Evolutionary conservation across 2,888 invertebrate species (phyloP).

Genomic region (Synergus japonicus): DNA sequence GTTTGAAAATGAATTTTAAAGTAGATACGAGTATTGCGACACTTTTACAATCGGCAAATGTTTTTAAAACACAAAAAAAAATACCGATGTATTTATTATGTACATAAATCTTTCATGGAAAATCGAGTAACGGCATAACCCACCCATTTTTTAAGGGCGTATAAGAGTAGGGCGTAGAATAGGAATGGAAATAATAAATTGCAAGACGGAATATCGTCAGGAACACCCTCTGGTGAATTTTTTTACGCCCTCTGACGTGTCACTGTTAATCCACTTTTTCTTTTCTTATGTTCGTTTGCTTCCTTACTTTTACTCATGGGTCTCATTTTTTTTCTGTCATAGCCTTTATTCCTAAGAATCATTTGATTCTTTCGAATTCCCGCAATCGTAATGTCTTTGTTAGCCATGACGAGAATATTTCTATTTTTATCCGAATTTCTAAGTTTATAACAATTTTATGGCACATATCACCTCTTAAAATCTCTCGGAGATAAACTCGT

Average conservation of each 20-base stretch:
- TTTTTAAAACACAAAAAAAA: neutral
- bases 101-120: neutral
- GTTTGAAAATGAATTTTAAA: too few species aligned
- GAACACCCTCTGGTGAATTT: neutral
- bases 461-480: neutral
- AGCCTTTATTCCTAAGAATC: constrained; percentile 4
- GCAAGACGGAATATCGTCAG: neutral
- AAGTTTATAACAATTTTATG: neutral
- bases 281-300: neutral
- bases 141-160: neutral
- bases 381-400: neutral
- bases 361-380: neutral
- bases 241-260: constrained; percentile 45
- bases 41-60: neutral
- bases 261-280: constrained; percentile 47
- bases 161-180: neutral
- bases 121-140: neutral
- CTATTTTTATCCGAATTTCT: neutral
- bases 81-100: neutral
- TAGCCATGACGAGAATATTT: neutral
- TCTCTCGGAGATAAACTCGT: neutral
- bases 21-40: too few species aligned
- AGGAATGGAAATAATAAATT: neutral
- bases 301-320: neutral
- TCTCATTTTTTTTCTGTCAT: constrained; percentile 10